A percentile compares a stretch with the other conserved stretches of the same genome.
phyloP scores from a whole-genome alignment of 2,888 invertebrate species.

The Panopea generosa region DNA sequence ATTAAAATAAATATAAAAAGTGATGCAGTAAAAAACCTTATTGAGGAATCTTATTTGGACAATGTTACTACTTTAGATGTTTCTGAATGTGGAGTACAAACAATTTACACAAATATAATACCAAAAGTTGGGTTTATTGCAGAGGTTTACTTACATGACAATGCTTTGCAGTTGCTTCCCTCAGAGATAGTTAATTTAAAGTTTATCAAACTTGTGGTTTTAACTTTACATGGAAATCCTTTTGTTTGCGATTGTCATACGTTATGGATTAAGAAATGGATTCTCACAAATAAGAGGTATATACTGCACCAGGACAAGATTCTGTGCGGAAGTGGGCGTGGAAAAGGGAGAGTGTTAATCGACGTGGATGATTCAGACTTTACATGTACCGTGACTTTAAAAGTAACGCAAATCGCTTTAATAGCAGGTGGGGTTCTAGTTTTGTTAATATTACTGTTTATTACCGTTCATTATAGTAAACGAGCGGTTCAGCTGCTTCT shows the following conservation, averaged over 20 bases:
- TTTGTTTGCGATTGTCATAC: constrained; percentile 68
- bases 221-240: constrained; percentile 56
- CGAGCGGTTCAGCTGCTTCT: constrained; percentile 21
- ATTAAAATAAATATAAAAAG: constrained; percentile 29
- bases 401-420: background rate
- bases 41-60: constrained; percentile 32
- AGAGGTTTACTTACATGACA: constrained; percentile 48
- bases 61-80: constrained; percentile 49
- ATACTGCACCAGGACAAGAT: constrained; percentile 34
- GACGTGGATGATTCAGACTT: constrained; percentile 34
- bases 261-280: constrained; percentile 69
- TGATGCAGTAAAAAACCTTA: constrained; percentile 34
- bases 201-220: constrained; percentile 12
- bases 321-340: constrained; percentile 26
- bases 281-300: constrained; percentile 22
- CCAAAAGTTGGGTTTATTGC: constrained; percentile 17
- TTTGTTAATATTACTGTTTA: constrained; percentile 8
- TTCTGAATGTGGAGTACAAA: constrained; percentile 39
- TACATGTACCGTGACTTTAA: constrained; percentile 2
- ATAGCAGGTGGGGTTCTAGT: constrained; percentile 3
- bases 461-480: background rate
- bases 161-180: constrained; percentile 51
- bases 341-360: constrained; percentile 17
- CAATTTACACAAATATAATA: constrained; percentile 33
- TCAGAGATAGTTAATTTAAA: constrained; percentile 34